Percentiles rank a stretch among this genome's conserved stretches.
Evolutionary conservation across 2,113 vertebrate species (phyloP).

Genomic region (Syngnathus scovelli): DNA sequence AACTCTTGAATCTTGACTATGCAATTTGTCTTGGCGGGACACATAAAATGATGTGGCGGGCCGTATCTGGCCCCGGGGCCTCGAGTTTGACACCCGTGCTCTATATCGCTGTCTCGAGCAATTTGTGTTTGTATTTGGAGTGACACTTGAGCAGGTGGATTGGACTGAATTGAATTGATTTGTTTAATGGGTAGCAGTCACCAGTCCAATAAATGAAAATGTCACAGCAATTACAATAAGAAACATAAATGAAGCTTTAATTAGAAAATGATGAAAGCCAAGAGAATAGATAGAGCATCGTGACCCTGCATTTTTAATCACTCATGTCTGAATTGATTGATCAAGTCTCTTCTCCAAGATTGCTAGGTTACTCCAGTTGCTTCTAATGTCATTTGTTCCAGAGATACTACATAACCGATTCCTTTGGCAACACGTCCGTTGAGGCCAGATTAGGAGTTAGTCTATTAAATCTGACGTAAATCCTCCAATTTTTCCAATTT

Average conservation of each 20-base stretch:
- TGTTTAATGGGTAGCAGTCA: conserved; percentile 31
- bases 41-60: too few species aligned
- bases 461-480: background rate
- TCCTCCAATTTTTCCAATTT: background rate
- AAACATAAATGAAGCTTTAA: conserved; percentile 37
- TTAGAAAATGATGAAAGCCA: conserved; percentile 31
- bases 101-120: conserved; percentile 3
- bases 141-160: background rate
- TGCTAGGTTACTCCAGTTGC: background rate
- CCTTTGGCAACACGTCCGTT: background rate
- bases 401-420: background rate
- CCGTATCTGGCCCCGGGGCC: too few species aligned
- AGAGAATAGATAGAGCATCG: conserved; percentile 17
- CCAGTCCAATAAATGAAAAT: conserved; percentile 38
- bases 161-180: conserved; percentile 29
- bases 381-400: background rate
- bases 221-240: conserved; percentile 37
- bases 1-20: too few species aligned
- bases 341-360: conserved; percentile 11
- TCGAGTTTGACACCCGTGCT: too few species aligned
- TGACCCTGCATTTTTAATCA: conserved; percentile 24
- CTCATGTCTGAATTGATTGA: conserved; percentile 4
- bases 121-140: conserved; percentile 32
- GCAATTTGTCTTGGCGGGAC: too few species aligned
- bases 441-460: background rate